Conservation (phyloP, 2,797 vertebrate genomes). For the Tachyglossus aculeatus region DNA sequence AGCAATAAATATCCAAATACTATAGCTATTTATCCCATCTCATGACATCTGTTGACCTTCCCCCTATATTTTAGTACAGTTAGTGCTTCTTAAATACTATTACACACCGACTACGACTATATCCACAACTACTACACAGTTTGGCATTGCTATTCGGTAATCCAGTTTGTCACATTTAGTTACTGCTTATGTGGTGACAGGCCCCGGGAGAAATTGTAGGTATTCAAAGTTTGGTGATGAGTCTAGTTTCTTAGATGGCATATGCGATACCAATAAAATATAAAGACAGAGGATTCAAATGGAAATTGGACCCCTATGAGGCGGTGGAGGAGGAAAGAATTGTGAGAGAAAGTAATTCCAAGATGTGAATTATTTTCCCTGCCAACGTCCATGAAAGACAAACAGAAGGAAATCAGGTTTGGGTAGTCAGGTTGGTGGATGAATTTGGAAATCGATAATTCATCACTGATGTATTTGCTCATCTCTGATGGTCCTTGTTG, state of each 20-base stretch:
- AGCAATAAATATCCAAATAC: too few species aligned
- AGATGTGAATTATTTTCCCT: conserved; percentile 2
- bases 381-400: conserved; percentile 22
- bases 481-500: neutral
- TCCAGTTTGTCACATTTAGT: neutral
- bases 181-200: too few species aligned
- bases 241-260: too few species aligned
- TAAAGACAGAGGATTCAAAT: neutral
- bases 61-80: too few species aligned
- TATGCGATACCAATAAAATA: neutral
- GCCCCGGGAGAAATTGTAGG: neutral
- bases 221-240: neutral
- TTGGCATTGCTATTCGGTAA: neutral
- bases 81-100: too few species aligned
- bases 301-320: neutral
- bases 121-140: conserved; percentile 9
- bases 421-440: conserved; percentile 7
- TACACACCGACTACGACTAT: neutral
- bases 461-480: conserved; percentile 26
- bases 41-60: too few species aligned
- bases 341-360: neutral
- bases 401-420: conserved; percentile 19
- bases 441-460: conserved; percentile 14
- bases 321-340: neutral
- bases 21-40: too few species aligned